Conservation (phyloP, 2,888 invertebrate species). For the Tortricodes alternella region DNA sequence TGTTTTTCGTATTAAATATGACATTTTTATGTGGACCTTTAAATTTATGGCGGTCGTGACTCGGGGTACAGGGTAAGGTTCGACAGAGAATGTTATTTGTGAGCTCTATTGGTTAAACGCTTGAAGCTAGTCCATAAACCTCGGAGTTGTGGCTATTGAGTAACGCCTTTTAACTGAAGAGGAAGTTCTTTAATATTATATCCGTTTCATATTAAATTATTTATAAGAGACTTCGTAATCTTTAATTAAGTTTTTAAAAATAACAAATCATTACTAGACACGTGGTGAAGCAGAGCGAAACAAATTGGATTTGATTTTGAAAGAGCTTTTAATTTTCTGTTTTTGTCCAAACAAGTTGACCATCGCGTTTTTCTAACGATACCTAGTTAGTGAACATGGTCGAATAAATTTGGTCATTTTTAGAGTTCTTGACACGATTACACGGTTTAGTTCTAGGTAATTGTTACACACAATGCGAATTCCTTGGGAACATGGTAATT, state of each 20-base stretch:
- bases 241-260: too few relatives aligned
- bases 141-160: background rate
- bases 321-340: background rate
- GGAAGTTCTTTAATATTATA: background rate
- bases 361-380: constrained; percentile 24
- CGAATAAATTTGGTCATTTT: constrained; percentile 40
- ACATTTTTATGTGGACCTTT: constrained; percentile 14
- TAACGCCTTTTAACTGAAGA: background rate
- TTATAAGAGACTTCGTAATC: too few relatives aligned
- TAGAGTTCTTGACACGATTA: constrained; percentile 57
- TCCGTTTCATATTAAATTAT: constrained; percentile 9
- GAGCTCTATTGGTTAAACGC: background rate
- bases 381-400: constrained; percentile 37
- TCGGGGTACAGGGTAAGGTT: background rate
- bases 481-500: constrained; percentile 5
- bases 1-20: constrained; percentile 17
- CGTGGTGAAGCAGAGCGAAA: background rate
- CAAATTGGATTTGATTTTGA: background rate
- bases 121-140: background rate
- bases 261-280: too few relatives aligned
- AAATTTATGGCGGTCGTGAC: constrained; percentile 21
- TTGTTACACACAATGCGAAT: constrained; percentile 37
- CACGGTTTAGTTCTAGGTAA: constrained; percentile 41
- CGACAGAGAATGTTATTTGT: constrained; percentile 4
- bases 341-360: constrained; percentile 5